Conservation (phyloP, 2,113 vertebrate genomes). For the Trogon melanurus region DNA sequence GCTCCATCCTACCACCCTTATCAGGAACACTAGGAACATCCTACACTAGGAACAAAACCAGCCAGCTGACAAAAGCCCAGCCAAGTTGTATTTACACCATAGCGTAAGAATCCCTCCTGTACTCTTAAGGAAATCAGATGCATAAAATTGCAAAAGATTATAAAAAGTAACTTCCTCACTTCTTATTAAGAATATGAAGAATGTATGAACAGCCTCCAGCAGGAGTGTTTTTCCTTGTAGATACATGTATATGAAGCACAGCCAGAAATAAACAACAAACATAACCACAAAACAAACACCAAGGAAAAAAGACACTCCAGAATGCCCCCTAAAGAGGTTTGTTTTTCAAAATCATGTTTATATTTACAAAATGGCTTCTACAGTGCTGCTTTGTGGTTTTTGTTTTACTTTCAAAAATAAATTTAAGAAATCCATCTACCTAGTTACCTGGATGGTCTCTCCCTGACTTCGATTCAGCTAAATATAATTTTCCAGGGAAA, state of each 20-base stretch:
- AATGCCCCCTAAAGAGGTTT: not conserved
- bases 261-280: not conserved
- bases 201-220: not conserved
- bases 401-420: not conserved
- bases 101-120: not conserved
- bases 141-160: not conserved
- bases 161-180: not conserved
- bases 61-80: not conserved
- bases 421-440: not conserved
- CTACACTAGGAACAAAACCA: not conserved
- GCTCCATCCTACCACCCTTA: not conserved
- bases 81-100: rapidly evolving
- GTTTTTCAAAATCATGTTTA: not conserved
- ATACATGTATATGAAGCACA: not conserved
- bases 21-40: not conserved
- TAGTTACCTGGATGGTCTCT: not conserved
- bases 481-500: not conserved
- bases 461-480: not conserved
- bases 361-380: not conserved
- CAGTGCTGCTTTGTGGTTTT: not conserved
- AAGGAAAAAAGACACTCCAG: not conserved
- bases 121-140: not conserved
- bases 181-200: not conserved
- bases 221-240: not conserved
- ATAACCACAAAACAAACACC: not conserved